Evolutionary conservation across 2,888 invertebrate genomes (phyloP), one percentile per base, ranked within the genome.

Genomic region (Erebia epiphron): DNA sequence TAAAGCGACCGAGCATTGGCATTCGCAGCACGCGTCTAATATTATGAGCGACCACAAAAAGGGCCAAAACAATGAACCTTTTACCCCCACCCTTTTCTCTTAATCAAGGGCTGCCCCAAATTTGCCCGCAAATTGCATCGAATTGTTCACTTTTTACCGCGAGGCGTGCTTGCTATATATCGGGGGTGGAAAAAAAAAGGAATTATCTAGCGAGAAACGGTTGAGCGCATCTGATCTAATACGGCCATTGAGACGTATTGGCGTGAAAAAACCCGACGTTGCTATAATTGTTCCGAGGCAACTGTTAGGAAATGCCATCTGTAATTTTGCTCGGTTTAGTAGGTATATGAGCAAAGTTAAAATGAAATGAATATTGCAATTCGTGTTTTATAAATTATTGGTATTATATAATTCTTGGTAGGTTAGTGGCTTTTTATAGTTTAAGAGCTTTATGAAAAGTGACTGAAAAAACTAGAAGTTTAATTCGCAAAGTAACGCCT

Each of bases 101-200:
- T 89, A 90, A 93, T 92, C 90, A 91, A 87, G 83, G 83, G 79
- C 83, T 89, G 90, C 87, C 90, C 91, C 79, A 88, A 90, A 90
- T 91, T 92, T 87, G 86, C 87, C 92, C 92, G 87, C 92, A 93
- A 92, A 93, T 93, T 92, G 92, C 91, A 89, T 87, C 87, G 91
- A 92, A 92, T 92, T 92, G 93, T 93, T 92, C 92, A 92, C 86
- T 93, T 92, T 93, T 93, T 93, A 92, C 88, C 88, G 79, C 85
- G 80, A 85, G 83, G 80, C 82, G 81, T 83, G 84, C 86, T 83
- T 84, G 78, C 76, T 81, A 84, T 86, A 65, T 66, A 43, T 56
- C 41, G 90, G 91, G 89, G 85, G 86, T 81, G 79, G 76, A 73
- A 78, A 81, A 78, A 81, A 83, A 80, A 85, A 84, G 82, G 84